These are phyloP conservation scores for Craniophora ligustri DNA, from an alignment of 2,888 invertebrate genomes.

Conservation along the genomic window DNA sequence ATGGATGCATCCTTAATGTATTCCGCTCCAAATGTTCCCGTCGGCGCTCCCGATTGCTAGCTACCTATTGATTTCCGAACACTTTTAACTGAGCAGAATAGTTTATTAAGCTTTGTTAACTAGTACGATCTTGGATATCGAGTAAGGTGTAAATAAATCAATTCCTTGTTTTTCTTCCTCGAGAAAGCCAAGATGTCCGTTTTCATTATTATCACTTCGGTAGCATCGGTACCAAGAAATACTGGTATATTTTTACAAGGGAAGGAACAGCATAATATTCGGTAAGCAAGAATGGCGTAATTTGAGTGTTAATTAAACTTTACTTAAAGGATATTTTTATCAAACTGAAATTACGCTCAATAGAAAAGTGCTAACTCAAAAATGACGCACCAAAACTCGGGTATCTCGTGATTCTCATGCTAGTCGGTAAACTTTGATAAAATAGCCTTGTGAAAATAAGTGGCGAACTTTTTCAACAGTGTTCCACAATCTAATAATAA, in stretches of 20 bases:
- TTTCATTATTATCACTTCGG: slow-evolving; percentile 1
- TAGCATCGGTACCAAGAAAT: not conserved
- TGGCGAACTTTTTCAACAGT: too few relatives aligned
- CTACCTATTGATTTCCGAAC: slow-evolving; percentile 28
- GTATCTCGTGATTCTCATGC: too few relatives aligned
- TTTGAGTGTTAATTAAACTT: not conserved
- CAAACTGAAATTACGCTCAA: not conserved
- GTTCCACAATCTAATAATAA: slow-evolving; percentile 6
- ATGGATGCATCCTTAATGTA: slow-evolving; percentile 49
- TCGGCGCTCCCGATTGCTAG: slow-evolving; percentile 9
- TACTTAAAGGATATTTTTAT: not conserved
- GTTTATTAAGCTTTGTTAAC: not conserved
- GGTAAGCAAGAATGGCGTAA: not conserved
- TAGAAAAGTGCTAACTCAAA: too few relatives aligned
- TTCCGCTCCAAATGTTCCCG: slow-evolving; percentile 51
- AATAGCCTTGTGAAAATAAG: too few relatives aligned
- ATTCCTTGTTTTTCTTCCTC: not conserved
- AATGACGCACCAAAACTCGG: too few relatives aligned
- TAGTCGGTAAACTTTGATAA: too few relatives aligned
- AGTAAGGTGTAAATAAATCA: not conserved
- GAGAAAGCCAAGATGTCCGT: not conserved
- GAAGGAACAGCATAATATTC: too few relatives aligned
- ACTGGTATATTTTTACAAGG: too few relatives aligned
- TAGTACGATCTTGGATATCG: not conserved
- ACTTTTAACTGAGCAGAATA: not conserved